Evolutionary conservation across 2,888 invertebrate genomes (phyloP).

Genomic region (Tryphoninae sp.): DNA sequence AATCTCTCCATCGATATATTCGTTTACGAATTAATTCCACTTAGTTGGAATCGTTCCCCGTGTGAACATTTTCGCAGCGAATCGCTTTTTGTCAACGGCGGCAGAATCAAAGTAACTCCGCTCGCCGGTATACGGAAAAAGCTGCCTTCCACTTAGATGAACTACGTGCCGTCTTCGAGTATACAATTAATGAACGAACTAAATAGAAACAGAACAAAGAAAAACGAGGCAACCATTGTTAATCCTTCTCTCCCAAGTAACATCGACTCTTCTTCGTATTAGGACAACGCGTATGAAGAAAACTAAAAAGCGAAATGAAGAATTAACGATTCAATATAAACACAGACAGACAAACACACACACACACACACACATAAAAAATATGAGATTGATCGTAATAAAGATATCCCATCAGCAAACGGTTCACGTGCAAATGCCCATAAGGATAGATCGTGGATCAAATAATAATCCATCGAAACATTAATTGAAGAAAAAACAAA

Average conservation of each 20-base stretch:
- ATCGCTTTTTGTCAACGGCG: conserved; percentile 35
- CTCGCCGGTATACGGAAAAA: conserved; percentile 58
- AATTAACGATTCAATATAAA: conserved; percentile 20
- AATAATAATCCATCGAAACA: conserved; percentile 54
- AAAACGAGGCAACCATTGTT: conserved; percentile 46
- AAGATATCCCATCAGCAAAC: conserved; percentile 39
- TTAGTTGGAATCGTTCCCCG: neutral
- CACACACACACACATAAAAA: conserved; percentile 5
- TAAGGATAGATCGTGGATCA: conserved; percentile 45
- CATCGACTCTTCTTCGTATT: conserved; percentile 55
- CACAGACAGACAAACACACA: neutral
- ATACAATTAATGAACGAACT: conserved; percentile 60
- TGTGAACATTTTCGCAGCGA: neutral
- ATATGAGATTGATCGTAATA: conserved; percentile 21
- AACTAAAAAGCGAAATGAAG: conserved; percentile 6
- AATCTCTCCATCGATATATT: conserved; percentile 28
- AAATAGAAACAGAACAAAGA: conserved; percentile 35
- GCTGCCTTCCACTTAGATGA: conserved; percentile 66
- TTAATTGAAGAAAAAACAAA: conserved; percentile 30
- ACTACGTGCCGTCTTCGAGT: conserved; percentile 66
- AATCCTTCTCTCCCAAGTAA: conserved; percentile 56
- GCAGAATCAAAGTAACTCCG: conserved; percentile 52
- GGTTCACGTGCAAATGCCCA: conserved; percentile 40
- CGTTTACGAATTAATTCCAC: conserved; percentile 26
- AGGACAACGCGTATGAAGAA: conserved; percentile 4